Conservation (phyloP, 2,888 invertebrate species). For the Actias luna region DNA sequence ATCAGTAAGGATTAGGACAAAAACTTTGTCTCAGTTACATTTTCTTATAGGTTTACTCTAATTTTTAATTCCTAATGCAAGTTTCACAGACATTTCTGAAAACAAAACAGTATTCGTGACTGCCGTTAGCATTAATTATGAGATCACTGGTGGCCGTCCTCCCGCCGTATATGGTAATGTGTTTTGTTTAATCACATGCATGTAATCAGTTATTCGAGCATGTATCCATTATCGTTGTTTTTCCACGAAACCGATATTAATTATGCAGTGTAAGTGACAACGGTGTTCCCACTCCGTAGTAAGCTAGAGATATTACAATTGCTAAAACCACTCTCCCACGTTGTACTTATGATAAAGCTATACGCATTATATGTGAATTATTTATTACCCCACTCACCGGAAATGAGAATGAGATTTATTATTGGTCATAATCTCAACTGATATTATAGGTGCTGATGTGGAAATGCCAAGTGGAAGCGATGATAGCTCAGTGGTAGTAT, state of each 20-base stretch:
- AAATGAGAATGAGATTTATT: too few species aligned
- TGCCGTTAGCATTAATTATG: conserved; percentile 1
- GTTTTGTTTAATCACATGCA: conserved; percentile 36
- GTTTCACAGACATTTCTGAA: background rate
- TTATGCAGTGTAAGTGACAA: conserved; percentile 1
- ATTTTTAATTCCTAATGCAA: too few species aligned
- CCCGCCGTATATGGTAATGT: conserved; percentile 30
- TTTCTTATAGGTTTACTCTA: too few species aligned
- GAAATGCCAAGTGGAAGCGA: too few species aligned
- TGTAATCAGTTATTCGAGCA: conserved; percentile 25
- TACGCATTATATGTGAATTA: background rate
- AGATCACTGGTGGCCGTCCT: conserved; percentile 11
- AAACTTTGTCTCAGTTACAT: too few species aligned
- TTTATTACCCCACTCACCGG: background rate
- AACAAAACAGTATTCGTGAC: background rate
- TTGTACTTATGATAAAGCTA: background rate
- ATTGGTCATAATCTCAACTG: background rate
- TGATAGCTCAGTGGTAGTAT: too few species aligned
- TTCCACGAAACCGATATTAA: conserved; percentile 17
- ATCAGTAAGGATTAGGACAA: too few species aligned
- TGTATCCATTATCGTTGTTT: conserved; percentile 16
- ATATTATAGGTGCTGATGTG: too few species aligned
- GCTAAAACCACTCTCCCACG: background rate
- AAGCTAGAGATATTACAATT: background rate
- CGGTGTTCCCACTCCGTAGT: background rate